Evolutionary conservation across 2,888 invertebrate species (phyloP).

Genomic region (Drosophila nigritarsus): DNA sequence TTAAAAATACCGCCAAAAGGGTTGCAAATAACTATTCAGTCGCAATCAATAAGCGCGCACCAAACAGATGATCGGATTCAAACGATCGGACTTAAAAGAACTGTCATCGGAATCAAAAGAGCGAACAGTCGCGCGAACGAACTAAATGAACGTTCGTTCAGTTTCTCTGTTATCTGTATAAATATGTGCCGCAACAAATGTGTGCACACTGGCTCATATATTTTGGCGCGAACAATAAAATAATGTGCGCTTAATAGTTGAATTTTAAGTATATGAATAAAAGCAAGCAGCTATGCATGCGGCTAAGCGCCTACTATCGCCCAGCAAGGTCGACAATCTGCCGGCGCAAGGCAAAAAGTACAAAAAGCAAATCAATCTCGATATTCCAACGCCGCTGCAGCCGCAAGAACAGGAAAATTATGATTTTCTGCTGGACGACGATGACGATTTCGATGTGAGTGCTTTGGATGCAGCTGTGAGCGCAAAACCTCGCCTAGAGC

Average conservation of each 20-base stretch:
- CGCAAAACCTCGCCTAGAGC: slow-evolving; percentile 65
- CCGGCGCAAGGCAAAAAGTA: slow-evolving; percentile 38
- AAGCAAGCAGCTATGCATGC: slow-evolving; percentile 13
- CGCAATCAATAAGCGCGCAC: not conserved
- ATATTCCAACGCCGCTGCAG: slow-evolving; percentile 1
- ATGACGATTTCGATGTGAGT: slow-evolving; percentile 67
- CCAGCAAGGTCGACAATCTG: slow-evolving; percentile 52
- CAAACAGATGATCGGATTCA: not conserved
- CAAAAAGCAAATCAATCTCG: slow-evolving; percentile 31
- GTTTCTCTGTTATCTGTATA: not conserved
- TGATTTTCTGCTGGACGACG: slow-evolving; percentile 72
- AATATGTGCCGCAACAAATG: not conserved
- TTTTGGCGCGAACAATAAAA: slow-evolving; percentile 44
- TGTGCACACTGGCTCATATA: slow-evolving; percentile 29
- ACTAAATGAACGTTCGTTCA: not conserved
- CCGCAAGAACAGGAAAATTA: slow-evolving; percentile 58
- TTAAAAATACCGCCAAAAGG: slow-evolving; percentile 4
- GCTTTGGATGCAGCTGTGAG: slow-evolving; percentile 37
- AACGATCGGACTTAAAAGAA: not conserved
- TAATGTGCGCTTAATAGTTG: slow-evolving; percentile 23
- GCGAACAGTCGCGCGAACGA: not conserved
- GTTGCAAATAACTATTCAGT: not conserved
- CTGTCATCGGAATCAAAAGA: slow-evolving; percentile 8
- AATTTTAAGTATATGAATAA: not conserved
- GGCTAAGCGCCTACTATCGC: slow-evolving; percentile 65